phyloP scores from a whole-genome alignment of 2,113 vertebrate genomes.

The human region DNA sequence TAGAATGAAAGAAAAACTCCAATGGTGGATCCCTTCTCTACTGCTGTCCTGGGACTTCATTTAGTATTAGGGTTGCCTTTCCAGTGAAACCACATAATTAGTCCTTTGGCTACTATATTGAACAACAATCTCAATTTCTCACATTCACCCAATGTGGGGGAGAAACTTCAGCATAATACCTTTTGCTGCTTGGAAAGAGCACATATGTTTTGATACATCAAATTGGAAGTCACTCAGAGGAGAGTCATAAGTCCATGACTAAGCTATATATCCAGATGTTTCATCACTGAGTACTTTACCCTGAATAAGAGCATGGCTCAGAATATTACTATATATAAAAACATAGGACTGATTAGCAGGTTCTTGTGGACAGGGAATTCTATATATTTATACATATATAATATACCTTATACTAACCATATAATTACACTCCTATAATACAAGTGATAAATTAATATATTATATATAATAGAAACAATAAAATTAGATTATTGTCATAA shows the following conservation, averaged over 20 bases:
- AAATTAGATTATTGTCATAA: not conserved
- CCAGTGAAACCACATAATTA: conserved; percentile 26
- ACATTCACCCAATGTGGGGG: not conserved
- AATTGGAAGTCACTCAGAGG: not conserved
- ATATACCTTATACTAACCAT: not conserved
- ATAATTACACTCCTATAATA: not conserved
- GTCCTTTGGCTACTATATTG: not conserved
- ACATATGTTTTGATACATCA: not conserved
- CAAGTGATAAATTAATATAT: not conserved
- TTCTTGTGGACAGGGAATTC: not conserved
- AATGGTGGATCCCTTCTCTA: not conserved
- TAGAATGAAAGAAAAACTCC: not conserved
- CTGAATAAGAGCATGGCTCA: not conserved
- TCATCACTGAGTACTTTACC: not conserved
- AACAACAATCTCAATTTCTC: not conserved
- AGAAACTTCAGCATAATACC: not conserved
- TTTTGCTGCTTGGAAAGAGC: not conserved
- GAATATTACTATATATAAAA: not conserved
- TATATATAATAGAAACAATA: not conserved
- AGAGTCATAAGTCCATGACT: not conserved
- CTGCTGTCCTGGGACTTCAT: not conserved
- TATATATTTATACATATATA: not conserved
- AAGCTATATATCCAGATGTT: not conserved
- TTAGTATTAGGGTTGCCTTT: not conserved
- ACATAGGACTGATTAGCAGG: not conserved